These are phyloP conservation scores for Heliothis subflexa DNA, from an alignment of 1,140 invertebrate species.

Conservation along the genomic window DNA sequence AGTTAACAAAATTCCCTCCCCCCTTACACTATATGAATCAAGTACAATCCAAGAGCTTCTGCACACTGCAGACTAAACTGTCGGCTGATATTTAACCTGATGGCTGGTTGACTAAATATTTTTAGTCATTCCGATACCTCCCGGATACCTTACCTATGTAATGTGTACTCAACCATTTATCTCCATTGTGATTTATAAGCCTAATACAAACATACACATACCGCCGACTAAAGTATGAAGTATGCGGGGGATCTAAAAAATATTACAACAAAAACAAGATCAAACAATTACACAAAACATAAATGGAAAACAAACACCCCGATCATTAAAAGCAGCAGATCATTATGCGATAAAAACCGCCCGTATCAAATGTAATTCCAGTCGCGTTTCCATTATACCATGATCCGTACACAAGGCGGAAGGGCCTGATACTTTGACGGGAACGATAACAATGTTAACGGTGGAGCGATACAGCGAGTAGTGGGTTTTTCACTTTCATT, in stretches of 20 bases:
- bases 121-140: no score
- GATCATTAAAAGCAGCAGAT: conserved; percentile 24
- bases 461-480: conserved; percentile 17
- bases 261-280: neutral
- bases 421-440: conserved; percentile 36
- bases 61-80: no score
- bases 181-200: neutral
- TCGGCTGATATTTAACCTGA: no score
- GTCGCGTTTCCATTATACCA: conserved; percentile 26
- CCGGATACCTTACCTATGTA: no score
- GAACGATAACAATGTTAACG: conserved; percentile 31
- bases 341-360: conserved; percentile 31
- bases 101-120: no score
- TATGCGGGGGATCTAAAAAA: neutral
- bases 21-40: no score
- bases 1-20: no score
- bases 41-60: no score
- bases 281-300: neutral
- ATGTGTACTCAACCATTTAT: no score
- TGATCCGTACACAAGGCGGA: conserved; percentile 37
- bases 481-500: conserved; percentile 9
- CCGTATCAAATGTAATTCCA: conserved; percentile 36
- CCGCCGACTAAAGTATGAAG: no score
- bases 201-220: neutral
- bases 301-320: neutral